Evolutionary conservation across 2,888 invertebrate species (phyloP), one percentile per base, ranked within the genome.

Genomic region (Drosophila hamatofila): DNA sequence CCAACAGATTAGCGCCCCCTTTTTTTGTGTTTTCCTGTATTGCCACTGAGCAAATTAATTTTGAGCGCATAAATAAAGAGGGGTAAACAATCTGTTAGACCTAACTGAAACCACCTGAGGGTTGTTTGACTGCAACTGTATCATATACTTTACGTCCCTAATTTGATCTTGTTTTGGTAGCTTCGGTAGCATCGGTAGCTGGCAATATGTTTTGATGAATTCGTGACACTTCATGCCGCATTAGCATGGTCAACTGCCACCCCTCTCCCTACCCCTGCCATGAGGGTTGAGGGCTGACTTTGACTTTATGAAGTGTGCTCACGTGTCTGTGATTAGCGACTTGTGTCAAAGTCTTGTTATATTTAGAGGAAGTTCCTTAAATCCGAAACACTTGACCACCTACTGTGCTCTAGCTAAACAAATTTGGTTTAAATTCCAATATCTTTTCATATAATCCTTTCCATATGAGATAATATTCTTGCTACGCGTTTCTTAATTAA

Each of bases 201-300:
- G 73, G 75, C 78, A 80, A 80, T 88, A 79, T 88, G 81, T 85
- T 91, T 87, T 91, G 83, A 84, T 75, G 86, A 83, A 89, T 92
- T 91, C 79, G 90, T 81, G 88, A 92, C 91, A 92, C 91, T 91
- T 91, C 90, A 91, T 83, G 92, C 88, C 70, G 81, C 61, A 88
- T 91, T 89, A 89, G 63, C 39, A 71, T 58, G 78, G 44, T 58
- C 71, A 58, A 46, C 35, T 30, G 30, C n/a, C 25, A n/a, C 46
- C 46, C 46, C n/a, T n/a, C 25, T 46, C 46, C 3, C 23, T 25
- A 35, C 9, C 21, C 52, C 48, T 39, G 14, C 21, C 55, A 33
- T 9, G 39, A n/a, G 68, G 82, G 75, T 62, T 64, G 70, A 21
- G 14, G 37, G 54, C 64, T 64, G 55, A 37, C 65, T 57, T 60